Conservation (phyloP, 2,888 invertebrate genomes). For the Cosmia pyralina region DNA sequence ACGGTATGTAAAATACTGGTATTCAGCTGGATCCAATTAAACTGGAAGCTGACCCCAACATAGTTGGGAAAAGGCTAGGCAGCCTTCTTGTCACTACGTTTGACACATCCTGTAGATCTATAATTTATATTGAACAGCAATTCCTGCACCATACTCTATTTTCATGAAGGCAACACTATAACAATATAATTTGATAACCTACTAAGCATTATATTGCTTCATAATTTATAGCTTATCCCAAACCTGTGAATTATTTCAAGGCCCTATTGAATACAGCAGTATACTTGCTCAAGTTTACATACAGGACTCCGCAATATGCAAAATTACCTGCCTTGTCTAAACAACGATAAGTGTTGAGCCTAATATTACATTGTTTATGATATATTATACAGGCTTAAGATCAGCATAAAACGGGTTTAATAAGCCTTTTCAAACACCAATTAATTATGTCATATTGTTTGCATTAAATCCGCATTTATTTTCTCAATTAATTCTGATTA, state of each 20-base stretch:
- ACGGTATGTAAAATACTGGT: too few relatives aligned
- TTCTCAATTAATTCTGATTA: conserved; percentile 14
- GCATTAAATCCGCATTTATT: conserved; percentile 18
- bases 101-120: too few relatives aligned
- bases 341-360: conserved; percentile 58
- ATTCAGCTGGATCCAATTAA: too few relatives aligned
- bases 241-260: conserved; percentile 66
- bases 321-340: conserved; percentile 64
- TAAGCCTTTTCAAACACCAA: conserved; percentile 30
- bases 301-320: conserved; percentile 58
- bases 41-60: too few relatives aligned
- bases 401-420: conserved; percentile 30
- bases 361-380: conserved; percentile 38
- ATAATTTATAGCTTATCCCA: conserved; percentile 65
- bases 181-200: conserved; percentile 11
- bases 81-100: too few relatives aligned
- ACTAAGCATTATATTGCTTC: conserved; percentile 17
- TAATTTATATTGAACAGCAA: neutral
- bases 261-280: conserved; percentile 58
- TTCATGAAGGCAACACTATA: conserved; percentile 2
- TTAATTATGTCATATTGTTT: conserved; percentile 40
- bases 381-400: conserved; percentile 44
- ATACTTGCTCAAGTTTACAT: conserved; percentile 54
- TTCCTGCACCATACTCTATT: neutral
- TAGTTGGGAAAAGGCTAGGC: too few relatives aligned